phyloP scores from a whole-genome alignment of 2,888 invertebrate genomes.

The Apeira syringaria region DNA sequence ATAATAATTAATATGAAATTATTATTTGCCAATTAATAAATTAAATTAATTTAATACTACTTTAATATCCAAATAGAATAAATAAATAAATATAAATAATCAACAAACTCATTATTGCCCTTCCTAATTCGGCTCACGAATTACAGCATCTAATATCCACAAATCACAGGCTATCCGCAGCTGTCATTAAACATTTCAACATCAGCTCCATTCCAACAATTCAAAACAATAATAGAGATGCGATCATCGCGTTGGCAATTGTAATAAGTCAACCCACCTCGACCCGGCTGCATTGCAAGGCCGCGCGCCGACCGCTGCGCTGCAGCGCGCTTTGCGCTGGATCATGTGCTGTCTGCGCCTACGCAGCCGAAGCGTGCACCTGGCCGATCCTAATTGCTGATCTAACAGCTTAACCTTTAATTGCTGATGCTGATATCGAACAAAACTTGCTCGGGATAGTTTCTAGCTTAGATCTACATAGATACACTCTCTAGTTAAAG shows the following conservation, averaged over 20 bases:
- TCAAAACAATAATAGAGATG: conserved; percentile 25
- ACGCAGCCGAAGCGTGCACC: conserved; percentile 41
- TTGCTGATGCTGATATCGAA: conserved; percentile 48
- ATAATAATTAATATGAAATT: too few relatives aligned
- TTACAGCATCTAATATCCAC: conserved; percentile 10
- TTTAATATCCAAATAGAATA: too few relatives aligned
- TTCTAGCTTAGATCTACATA: conserved; percentile 20
- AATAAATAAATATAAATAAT: too few relatives aligned
- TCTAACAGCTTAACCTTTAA: conserved; percentile 58
- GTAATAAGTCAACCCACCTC: conserved; percentile 23
- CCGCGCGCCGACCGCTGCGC: conserved; percentile 7
- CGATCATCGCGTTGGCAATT: conserved; percentile 22
- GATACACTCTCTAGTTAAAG: conserved; percentile 20
- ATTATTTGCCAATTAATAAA: too few relatives aligned
- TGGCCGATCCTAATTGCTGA: conserved; percentile 61
- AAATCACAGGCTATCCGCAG: conserved; percentile 18
- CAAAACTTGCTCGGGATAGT: conserved; percentile 19
- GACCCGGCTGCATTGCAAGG: conserved; percentile 11
- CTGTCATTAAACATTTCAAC: conserved; percentile 25
- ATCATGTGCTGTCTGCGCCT: conserved; percentile 26
- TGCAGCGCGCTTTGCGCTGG: conserved; percentile 20
- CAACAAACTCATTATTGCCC: too few relatives aligned
- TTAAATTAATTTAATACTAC: too few relatives aligned
- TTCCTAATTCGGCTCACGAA: background rate
- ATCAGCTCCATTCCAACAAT: conserved; percentile 20